Percentiles rank a stretch among this genome's conserved stretches.
phyloP scores from a whole-genome alignment of 2,113 vertebrate genomes.

The Rousettus leschenaultii region DNA sequence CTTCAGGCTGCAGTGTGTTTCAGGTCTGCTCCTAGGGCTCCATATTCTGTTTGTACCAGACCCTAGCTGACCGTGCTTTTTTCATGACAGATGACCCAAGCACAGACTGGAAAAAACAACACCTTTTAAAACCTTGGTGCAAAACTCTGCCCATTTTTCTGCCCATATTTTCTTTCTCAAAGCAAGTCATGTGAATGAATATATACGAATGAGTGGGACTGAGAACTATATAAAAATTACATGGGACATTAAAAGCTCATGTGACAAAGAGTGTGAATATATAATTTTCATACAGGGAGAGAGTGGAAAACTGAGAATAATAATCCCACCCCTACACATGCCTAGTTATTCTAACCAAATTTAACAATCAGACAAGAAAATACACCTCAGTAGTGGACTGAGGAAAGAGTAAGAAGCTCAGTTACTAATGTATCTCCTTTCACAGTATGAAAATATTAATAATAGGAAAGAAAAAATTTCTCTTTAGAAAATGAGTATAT shows the following conservation, averaged over 20 bases:
- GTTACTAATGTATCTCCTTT: not conserved
- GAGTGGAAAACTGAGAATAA: not conserved
- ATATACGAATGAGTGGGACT: not conserved
- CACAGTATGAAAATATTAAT: not conserved
- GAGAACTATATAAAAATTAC: not conserved
- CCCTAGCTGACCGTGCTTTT: not conserved
- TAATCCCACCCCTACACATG: rapidly evolving
- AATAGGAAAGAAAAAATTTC: not conserved
- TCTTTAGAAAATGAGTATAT: not conserved
- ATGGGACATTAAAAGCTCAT: not conserved
- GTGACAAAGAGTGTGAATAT: not conserved
- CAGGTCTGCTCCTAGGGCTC: not conserved
- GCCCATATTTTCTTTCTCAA: not conserved
- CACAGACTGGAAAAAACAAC: not conserved
- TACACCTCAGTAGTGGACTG: not conserved
- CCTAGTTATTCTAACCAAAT: not conserved
- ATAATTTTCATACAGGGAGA: not conserved
- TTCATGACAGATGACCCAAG: not conserved
- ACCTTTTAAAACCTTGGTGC: not conserved
- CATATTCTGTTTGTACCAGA: not conserved
- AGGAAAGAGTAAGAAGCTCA: not conserved
- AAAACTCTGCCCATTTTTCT: not conserved
- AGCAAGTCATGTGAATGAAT: not conserved
- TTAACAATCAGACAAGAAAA: not conserved
- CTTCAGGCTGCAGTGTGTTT: not conserved